Evolutionary conservation across 2,113 vertebrate genomes (phyloP).

Genomic region (Mesitornis unicolor): DNA sequence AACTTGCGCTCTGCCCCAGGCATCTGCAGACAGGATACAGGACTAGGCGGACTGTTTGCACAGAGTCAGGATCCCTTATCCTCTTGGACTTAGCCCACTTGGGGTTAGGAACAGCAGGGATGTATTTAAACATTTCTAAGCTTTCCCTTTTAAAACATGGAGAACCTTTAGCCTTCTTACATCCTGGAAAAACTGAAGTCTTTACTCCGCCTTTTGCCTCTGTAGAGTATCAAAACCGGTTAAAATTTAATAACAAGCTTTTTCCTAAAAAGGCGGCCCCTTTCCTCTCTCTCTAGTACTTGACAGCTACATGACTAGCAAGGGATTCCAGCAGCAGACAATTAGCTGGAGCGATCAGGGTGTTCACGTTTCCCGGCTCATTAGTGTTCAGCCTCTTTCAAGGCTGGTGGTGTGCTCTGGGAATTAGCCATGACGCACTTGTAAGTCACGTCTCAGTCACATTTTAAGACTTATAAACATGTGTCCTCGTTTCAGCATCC

Average conservation of each 20-base stretch:
- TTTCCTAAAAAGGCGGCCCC: neutral
- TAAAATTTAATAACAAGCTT: neutral
- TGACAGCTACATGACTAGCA: neutral
- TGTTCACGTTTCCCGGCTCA: neutral
- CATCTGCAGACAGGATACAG: neutral
- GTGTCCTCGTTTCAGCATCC: neutral
- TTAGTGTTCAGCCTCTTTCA: neutral
- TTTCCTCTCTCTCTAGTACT: neutral
- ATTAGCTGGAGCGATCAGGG: neutral
- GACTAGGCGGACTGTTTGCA: neutral
- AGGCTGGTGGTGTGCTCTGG: neutral
- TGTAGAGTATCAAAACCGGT: neutral
- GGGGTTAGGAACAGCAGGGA: neutral
- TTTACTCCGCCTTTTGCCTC: neutral
- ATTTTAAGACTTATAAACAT: neutral
- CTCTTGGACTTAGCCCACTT: neutral
- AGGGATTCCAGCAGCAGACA: neutral
- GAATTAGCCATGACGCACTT: neutral
- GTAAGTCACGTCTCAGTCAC: neutral
- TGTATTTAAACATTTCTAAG: neutral
- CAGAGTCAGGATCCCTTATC: neutral
- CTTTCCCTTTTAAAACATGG: neutral
- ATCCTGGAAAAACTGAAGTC: neutral
- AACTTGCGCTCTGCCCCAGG: neutral
- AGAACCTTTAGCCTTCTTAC: neutral